Evolutionary conservation across 2,113 vertebrate genomes (phyloP).

Genomic region (Tonatia bakeri): DNA sequence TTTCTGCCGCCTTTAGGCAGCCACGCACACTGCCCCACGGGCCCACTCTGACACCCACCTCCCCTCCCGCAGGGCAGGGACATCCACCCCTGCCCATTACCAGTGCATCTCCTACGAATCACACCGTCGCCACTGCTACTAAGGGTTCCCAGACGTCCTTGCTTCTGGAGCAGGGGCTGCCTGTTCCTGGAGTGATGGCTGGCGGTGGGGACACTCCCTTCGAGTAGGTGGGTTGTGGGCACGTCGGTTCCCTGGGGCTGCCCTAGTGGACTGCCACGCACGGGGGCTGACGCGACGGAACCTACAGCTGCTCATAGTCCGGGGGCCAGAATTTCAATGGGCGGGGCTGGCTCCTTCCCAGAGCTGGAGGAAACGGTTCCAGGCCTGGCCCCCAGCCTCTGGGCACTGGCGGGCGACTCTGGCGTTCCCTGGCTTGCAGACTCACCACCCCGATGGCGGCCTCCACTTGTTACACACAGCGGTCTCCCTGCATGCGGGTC

Average conservation of each 20-base stretch:
- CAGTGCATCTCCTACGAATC: accelerated
- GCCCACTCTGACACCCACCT: not conserved
- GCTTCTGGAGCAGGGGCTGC: not conserved
- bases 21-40: not conserved
- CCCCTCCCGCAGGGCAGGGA: not conserved
- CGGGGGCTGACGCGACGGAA: not conserved
- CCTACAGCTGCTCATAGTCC: not conserved
- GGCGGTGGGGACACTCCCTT: not conserved
- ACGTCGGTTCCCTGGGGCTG: not conserved
- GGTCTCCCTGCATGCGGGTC: not conserved
- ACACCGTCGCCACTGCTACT: no score
- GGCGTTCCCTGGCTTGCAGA: not conserved
- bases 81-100: not conserved
- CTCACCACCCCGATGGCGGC: no score
- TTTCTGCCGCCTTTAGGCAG: not conserved
- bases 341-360: not conserved
- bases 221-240: not conserved
- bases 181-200: no score
- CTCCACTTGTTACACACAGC: accelerated
- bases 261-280: not conserved
- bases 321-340: not conserved
- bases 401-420: accelerated
- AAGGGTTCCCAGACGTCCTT: not conserved
- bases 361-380: not conserved
- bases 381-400: no score